Base-by-base conservation (phyloP, 2,113 vertebrate species). In the Lutjanus erythropterus region DNA sequence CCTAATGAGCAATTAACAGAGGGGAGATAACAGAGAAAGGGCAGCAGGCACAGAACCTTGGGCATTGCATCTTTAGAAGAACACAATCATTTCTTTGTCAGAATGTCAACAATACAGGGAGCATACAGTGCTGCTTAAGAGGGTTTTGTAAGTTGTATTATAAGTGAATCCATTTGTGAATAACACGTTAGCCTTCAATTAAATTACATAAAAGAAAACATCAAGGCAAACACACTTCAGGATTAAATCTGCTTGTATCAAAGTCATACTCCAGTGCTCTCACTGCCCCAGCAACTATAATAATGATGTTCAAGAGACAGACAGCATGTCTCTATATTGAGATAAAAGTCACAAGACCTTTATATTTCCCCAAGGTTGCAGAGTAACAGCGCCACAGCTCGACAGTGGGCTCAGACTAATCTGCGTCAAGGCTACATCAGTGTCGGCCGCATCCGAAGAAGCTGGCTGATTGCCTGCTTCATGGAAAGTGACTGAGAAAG, bases 1-100 rank as follows among this genome's bases (percentile, higher is more conserved):
- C 75, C 83, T 92, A 89, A 91, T 87, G 79, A 90, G 81, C 91
- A 88, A 93, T 92, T 92, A 94, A 87, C 66, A 81, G 52, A 71
- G 66, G 46, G 5, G 37, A 80, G 83, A 86, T 79, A 85, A 83
- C 64, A 33, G 27, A 71, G 69, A 73, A 52, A 80, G 78, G 83
- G 75, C 80, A 86, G 67, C 71, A 64, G 61, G 65, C 64, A 25
- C 41, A 1, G 35, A 72, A 60, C 35, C 72, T 50, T 21, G 69
- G 58, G 35, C 16, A 37, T 39, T 49, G 66, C 2, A 27, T 75
- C 67, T 78, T 78, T 46, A 39, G 68, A 72, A 35, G 67, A 70
- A 77, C 81, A 80, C 60, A 46, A 53, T 79, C 5, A 64, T 71
- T 79, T 41, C 62, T 80, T 77, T 80, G 77, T 80, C 61, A 66